Conservation (phyloP, 2,888 invertebrate species). For the Xanthorhoe designata region DNA sequence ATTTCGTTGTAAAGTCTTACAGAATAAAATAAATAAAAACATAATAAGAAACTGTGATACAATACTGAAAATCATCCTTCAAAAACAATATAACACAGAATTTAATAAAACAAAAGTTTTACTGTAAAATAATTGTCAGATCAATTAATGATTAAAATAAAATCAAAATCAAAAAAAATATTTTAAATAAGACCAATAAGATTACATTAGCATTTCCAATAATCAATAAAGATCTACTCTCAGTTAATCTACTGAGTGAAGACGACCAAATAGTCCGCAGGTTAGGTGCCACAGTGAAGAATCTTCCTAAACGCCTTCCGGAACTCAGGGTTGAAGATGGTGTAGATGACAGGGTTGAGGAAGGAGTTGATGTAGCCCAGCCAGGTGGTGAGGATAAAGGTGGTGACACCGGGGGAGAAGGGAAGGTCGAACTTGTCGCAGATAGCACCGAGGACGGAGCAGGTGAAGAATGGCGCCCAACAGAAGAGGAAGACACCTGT, state of each 20-base stretch:
- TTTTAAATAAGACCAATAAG: background rate
- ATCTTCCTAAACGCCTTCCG: slow-evolving; percentile 98
- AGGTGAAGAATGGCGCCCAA: slow-evolving; percentile 99
- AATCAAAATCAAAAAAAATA: background rate
- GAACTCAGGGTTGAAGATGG: slow-evolving; percentile 98
- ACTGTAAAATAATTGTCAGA: background rate
- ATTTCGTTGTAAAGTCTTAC: slow-evolving; percentile 26
- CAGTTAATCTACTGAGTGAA: slow-evolving; percentile 67
- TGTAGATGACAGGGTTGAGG: slow-evolving; percentile 97
- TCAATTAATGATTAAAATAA: background rate
- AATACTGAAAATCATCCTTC: too few relatives aligned
- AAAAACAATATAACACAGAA: background rate
- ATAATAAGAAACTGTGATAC: background rate
- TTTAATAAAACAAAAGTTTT: background rate
- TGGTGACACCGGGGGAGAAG: slow-evolving; percentile 94
- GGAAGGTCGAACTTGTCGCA: slow-evolving; percentile 93
- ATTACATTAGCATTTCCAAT: slow-evolving; percentile 1
- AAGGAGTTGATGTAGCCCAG: slow-evolving; percentile 99
- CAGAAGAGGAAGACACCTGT: slow-evolving; percentile 99
- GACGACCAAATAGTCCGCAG: slow-evolving; percentile 77
- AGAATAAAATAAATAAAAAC: slow-evolving; percentile 1
- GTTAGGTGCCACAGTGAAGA: slow-evolving; percentile 88
- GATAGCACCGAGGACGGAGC: slow-evolving; percentile 98
- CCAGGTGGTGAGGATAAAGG: slow-evolving; percentile 98
- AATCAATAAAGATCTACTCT: slow-evolving; percentile 16